phyloP scores from a whole-genome alignment of 2,888 invertebrate species.

The Tenthredo amoena region DNA sequence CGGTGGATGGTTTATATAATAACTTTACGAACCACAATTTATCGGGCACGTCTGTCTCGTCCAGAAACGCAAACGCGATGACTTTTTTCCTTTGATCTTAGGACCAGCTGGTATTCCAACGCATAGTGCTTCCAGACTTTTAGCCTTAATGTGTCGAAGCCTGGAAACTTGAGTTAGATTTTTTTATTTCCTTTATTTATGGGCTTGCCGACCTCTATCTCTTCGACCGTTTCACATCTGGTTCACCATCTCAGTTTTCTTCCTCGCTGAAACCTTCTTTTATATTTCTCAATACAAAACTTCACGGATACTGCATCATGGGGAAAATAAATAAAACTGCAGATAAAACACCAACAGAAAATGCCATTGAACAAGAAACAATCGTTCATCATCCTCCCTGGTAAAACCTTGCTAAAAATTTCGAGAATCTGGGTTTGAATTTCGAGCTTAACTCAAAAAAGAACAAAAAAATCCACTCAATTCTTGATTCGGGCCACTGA shows the following conservation, averaged over 20 bases:
- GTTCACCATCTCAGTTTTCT: neutral
- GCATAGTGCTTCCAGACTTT: neutral
- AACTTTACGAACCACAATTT: neutral
- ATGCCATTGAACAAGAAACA: neutral
- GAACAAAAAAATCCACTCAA: neutral
- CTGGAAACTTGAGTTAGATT: neutral
- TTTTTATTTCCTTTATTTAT: constrained; percentile 8
- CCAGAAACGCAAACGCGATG: neutral
- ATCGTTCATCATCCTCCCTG: neutral
- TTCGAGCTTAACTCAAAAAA: neutral
- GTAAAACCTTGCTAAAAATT: neutral
- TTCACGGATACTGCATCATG: neutral
- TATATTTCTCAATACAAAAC: neutral
- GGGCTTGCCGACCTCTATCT: neutral
- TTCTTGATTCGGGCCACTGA: neutral
- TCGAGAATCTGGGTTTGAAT: neutral
- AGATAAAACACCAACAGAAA: neutral
- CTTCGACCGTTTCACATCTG: neutral
- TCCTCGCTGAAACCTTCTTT: neutral
- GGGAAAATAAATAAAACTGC: neutral
- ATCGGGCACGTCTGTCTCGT: neutral
- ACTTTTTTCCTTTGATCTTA: constrained; percentile 59
- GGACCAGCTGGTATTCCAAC: constrained; percentile 33
- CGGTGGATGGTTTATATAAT: neutral
- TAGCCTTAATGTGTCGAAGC: neutral